Evolutionary conservation across 2,113 vertebrate species (phyloP).

Genomic region (Polyodon spathula): DNA sequence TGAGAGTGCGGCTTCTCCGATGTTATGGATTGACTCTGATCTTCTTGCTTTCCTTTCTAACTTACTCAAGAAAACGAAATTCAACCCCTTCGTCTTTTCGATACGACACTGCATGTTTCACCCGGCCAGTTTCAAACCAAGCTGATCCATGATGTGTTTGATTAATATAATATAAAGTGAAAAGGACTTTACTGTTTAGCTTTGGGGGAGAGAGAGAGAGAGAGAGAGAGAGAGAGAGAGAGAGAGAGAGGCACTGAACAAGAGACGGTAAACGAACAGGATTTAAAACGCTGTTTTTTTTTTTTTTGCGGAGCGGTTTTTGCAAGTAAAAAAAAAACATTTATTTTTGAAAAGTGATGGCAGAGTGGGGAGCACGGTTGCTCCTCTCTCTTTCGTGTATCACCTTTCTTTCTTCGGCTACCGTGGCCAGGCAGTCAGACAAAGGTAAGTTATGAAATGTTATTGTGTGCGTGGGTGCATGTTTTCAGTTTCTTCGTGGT

Average conservation of each 20-base stretch:
- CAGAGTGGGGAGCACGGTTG: conserved; percentile 64
- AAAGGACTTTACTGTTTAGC: conserved; percentile 37
- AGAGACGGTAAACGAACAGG: conserved; percentile 24
- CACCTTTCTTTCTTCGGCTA: conserved; percentile 46
- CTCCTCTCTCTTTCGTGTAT: conserved; percentile 64
- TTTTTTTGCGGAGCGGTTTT: conserved; percentile 37
- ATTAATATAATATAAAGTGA: conserved; percentile 25
- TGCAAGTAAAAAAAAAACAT: conserved; percentile 45
- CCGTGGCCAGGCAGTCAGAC: conserved; percentile 49
- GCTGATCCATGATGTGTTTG: conserved; percentile 44
- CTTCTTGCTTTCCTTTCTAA: conserved; percentile 35
- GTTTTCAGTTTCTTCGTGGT: too few relatives aligned
- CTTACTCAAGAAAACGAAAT: conserved; percentile 52
- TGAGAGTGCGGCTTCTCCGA: conserved; percentile 28
- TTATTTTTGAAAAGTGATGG: conserved; percentile 61
- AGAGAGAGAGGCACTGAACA: too few relatives aligned
- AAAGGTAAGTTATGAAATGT: conserved; percentile 65
- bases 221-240: too few relatives aligned
- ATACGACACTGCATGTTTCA: conserved; percentile 54
- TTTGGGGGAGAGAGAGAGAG: conserved; percentile 20
- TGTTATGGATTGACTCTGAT: conserved; percentile 57
- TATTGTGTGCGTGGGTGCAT: too few relatives aligned
- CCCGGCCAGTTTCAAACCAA: conserved; percentile 40
- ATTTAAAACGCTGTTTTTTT: conserved; percentile 33
- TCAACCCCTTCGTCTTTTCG: conserved; percentile 35